Evolutionary conservation across 2,797 vertebrate species (phyloP).

Genomic region (Enteromius trimaculatus): DNA sequence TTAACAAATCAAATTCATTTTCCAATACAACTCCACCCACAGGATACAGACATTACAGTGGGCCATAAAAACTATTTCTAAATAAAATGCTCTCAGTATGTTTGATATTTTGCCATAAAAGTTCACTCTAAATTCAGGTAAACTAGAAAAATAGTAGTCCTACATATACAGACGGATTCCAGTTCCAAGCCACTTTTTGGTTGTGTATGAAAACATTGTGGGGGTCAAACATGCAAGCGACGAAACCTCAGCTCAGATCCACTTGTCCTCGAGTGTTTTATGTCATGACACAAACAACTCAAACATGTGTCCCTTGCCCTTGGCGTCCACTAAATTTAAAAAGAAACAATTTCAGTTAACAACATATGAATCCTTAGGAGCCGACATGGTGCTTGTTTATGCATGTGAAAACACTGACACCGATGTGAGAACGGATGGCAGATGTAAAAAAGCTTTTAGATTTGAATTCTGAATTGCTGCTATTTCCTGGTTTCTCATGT

Average conservation of each 20-base stretch:
- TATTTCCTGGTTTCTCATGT: not conserved
- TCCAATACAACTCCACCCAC: conserved; percentile 18
- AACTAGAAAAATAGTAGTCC: not conserved
- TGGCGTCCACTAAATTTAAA: conserved; percentile 2
- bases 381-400: not conserved
- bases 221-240: not conserved
- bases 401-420: not conserved
- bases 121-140: not conserved
- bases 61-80: conserved; percentile 36
- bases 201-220: not conserved
- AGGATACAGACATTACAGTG: conserved; percentile 28
- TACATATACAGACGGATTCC: not conserved
- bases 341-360: not conserved
- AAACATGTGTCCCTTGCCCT: conserved; percentile 5
- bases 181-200: not conserved
- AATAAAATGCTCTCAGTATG: conserved; percentile 22
- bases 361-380: not conserved
- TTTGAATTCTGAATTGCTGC: not conserved
- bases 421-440: not conserved
- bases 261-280: not conserved
- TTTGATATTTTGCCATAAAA: not conserved
- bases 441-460: conserved; percentile 5
- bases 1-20: conserved; percentile 42
- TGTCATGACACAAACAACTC: conserved; percentile 16
- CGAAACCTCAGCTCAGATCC: conserved; percentile 14